Evolutionary conservation across 2,888 invertebrate genomes (phyloP).

Genomic region (Mechanitis messenoides): DNA sequence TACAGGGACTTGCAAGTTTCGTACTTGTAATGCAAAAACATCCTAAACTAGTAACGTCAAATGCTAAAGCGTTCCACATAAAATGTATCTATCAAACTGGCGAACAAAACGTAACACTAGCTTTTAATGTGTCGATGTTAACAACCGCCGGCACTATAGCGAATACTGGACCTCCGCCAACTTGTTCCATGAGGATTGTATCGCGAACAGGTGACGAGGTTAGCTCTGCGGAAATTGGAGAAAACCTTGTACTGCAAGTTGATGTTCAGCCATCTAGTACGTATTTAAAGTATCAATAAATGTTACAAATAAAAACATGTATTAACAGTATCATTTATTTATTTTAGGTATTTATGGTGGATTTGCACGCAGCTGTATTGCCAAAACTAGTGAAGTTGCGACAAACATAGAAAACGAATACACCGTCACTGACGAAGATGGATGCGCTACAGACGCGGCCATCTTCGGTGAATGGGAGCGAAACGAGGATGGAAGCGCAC

Average conservation of each 20-base stretch:
- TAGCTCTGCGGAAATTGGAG: constrained; percentile 93
- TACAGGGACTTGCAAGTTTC: constrained; percentile 92
- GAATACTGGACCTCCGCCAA: constrained; percentile 95
- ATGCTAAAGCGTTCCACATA: constrained; percentile 96
- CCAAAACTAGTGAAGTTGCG: constrained; percentile 90
- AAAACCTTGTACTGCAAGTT: constrained; percentile 89
- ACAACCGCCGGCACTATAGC: constrained; percentile 97
- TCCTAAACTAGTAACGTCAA: constrained; percentile 94
- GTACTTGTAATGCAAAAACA: constrained; percentile 97
- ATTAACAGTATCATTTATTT: not conserved
- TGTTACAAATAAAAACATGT: not conserved
- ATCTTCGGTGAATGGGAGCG: constrained; percentile 97
- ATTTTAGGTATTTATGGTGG: constrained; percentile 90
- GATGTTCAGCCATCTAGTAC: constrained; percentile 86
- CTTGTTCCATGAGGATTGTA: constrained; percentile 93
- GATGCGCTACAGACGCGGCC: constrained; percentile 93
- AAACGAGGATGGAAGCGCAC: constrained; percentile 88
- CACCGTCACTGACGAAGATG: constrained; percentile 94
- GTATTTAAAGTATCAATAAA: constrained; percentile 34
- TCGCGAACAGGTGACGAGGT: constrained; percentile 91
- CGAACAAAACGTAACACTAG: constrained; percentile 93
- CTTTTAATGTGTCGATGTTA: constrained; percentile 96
- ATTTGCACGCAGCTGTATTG: constrained; percentile 94
- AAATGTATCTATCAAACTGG: constrained; percentile 96
- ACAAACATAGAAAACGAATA: constrained; percentile 91